Evolutionary conservation across 2,888 invertebrate genomes (phyloP).

Genomic region (Ormyrus rosae): DNA sequence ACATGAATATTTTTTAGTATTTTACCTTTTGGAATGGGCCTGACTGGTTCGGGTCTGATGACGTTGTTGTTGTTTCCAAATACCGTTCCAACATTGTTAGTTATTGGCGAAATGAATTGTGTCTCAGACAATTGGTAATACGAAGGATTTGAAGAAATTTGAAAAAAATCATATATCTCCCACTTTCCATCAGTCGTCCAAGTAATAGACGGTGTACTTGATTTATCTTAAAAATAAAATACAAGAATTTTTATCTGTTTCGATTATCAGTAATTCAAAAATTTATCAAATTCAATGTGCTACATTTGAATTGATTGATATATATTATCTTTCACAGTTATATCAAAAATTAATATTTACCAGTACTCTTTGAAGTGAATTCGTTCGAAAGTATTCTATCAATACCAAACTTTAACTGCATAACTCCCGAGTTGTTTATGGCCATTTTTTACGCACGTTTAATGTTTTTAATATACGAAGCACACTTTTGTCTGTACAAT

Average conservation of each 20-base stretch:
- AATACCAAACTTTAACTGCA: constrained; percentile 81
- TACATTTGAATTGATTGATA: too few relatives aligned
- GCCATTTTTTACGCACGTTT: constrained; percentile 11
- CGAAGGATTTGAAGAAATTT: background rate
- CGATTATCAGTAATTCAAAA: too few relatives aligned
- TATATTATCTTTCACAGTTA: too few relatives aligned
- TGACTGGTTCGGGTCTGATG: constrained; percentile 66
- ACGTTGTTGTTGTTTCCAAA: constrained; percentile 64
- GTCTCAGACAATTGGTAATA: constrained; percentile 1
- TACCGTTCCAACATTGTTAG: constrained; percentile 56
- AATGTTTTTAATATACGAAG: background rate
- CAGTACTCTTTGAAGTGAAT: constrained; percentile 55
- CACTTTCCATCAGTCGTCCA: constrained; percentile 7
- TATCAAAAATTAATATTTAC: constrained; percentile 20
- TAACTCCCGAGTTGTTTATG: background rate
- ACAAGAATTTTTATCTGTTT: too few relatives aligned
- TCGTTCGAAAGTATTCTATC: constrained; percentile 82
- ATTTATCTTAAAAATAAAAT: constrained; percentile 5
- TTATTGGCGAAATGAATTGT: constrained; percentile 38
- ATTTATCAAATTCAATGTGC: too few relatives aligned
- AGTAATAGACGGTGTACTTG: background rate
- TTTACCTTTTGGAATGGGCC: constrained; percentile 68
- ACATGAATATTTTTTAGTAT: too few relatives aligned
- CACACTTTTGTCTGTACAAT: background rate
- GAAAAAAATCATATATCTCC: background rate